Percentiles rank a stretch among this genome's conserved stretches.
Conservation (phyloP, 2,797 vertebrate species). For the Ambastaia sidthimunki region DNA sequence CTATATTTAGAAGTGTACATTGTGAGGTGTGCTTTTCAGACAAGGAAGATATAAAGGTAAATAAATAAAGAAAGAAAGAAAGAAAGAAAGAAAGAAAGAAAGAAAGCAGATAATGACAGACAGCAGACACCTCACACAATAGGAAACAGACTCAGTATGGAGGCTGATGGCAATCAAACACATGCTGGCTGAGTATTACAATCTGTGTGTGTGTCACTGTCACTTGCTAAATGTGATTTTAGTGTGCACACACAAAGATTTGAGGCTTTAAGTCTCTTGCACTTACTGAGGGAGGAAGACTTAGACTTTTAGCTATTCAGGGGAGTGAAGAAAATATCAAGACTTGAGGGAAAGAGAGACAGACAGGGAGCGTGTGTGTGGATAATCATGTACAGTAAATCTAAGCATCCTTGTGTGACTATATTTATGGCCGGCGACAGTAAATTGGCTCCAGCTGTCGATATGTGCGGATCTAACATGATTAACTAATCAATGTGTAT, state of each 20-base stretch:
- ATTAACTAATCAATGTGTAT: slow-evolving; percentile 55
- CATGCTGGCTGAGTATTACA: slow-evolving; percentile 72
- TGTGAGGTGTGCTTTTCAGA: too few species aligned
- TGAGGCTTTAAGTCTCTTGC: slow-evolving; percentile 47
- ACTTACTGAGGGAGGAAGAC: slow-evolving; percentile 27
- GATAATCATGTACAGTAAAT: slow-evolving; percentile 32
- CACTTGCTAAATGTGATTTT: too few species aligned
- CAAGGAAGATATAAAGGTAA: neutral
- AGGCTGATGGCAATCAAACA: slow-evolving; percentile 71
- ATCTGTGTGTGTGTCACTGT: slow-evolving; percentile 39
- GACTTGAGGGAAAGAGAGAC: slow-evolving; percentile 31
- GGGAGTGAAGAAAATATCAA: slow-evolving; percentile 31
- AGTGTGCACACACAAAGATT: slow-evolving; percentile 42
- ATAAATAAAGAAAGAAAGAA: neutral
- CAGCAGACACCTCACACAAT: slow-evolving; percentile 55
- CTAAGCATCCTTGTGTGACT: slow-evolving; percentile 34
- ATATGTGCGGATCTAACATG: slow-evolving; percentile 45
- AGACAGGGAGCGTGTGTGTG: neutral
- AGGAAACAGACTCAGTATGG: slow-evolving; percentile 56
- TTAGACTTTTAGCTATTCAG: slow-evolving; percentile 41
- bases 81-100: too few species aligned
- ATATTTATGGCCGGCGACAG: slow-evolving; percentile 39
- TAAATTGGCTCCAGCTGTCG: slow-evolving; percentile 42
- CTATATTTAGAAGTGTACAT: too few species aligned
- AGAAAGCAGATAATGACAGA: slow-evolving; percentile 42